Evolutionary conservation across 2,888 invertebrate genomes (phyloP), one percentile per base, ranked within the genome.

Genomic region (Malacosoma neustria): DNA sequence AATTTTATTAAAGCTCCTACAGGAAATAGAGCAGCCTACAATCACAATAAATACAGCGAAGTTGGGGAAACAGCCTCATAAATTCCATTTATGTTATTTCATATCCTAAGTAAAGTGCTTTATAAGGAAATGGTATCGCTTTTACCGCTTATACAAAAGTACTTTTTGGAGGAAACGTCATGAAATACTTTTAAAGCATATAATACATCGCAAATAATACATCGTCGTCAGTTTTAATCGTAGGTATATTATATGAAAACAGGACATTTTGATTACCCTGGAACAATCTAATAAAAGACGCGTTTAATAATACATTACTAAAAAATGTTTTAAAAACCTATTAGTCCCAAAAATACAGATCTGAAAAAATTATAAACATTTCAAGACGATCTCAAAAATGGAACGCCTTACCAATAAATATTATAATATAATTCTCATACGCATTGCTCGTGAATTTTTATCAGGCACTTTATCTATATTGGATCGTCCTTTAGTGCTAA

Each of bases 11-110:
- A 22, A 22, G 22, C 9, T 5, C 22, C 6, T 35, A 39, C 9
- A 39, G 35, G 38, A 39, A 35, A 39, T 39, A 29, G 30, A 29
- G 32, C 29, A 30, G 32, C 33, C 32, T 35, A 35, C 32, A 32
- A 32, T 29, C 35, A 32, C 13, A 31, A 35, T 34, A 34, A 34
- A 38, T 34, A 32, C n/a, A 13, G 11, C 14, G 11, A 30, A 33
- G 5, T 32, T n/a, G 14, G 33, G 14, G 13, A 12, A 32, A 32
- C 13, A 14, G 13, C 29, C 29, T 13, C 29, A 35, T 35, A 14
- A 37, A 29, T 37, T 22, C 9, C 22, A 2, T 4, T 22, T 6
- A 22, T 22, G 22, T 22, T 22, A 22, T 22, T 22, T 22, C 14
- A 35, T 30, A 5, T 22, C 22, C 4, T 22, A 22, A 22, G 22